Conservation (phyloP, 1,140 invertebrate genomes). For the Rhyacophila brunnea region DNA sequence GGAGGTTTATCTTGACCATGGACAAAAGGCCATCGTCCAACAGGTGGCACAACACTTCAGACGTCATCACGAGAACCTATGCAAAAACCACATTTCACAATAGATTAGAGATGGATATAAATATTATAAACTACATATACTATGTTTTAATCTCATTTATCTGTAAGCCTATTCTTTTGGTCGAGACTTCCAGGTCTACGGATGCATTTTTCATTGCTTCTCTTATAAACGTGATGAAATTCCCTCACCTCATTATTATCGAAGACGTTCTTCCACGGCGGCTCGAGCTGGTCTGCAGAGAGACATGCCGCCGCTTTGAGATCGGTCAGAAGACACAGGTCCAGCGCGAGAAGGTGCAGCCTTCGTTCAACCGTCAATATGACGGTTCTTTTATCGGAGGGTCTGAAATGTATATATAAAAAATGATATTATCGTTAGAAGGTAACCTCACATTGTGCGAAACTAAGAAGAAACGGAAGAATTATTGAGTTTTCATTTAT, state of each 20-base stretch:
- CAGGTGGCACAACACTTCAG: constrained; percentile 62
- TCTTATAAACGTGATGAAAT: too few species aligned
- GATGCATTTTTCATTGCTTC: too few species aligned
- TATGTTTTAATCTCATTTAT: not conserved
- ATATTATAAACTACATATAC: not conserved
- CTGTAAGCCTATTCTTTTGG: not conserved
- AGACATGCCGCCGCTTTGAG: constrained; percentile 30
- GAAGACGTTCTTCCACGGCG: constrained; percentile 11
- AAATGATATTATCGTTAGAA: too few species aligned
- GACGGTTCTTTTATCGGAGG: constrained; percentile 11
- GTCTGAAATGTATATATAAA: constrained; percentile 12
- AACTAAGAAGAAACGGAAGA: too few species aligned
- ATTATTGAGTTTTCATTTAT: too few species aligned
- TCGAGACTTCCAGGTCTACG: not conserved
- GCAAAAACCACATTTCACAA: not conserved
- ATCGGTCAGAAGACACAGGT: constrained; percentile 38
- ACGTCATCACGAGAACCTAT: constrained; percentile 70
- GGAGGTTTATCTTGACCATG: constrained; percentile 64
- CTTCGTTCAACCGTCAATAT: constrained; percentile 35
- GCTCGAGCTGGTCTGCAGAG: not conserved
- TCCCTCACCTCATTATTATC: constrained; percentile 41
- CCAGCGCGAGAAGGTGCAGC: constrained; percentile 26
- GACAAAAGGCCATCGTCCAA: constrained; percentile 49
- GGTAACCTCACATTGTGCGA: too few species aligned
- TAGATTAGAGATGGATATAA: not conserved